These are phyloP conservation scores for Tangara arthus DNA, from an alignment of 2,797 vertebrate species.

Conservation along the genomic window DNA sequence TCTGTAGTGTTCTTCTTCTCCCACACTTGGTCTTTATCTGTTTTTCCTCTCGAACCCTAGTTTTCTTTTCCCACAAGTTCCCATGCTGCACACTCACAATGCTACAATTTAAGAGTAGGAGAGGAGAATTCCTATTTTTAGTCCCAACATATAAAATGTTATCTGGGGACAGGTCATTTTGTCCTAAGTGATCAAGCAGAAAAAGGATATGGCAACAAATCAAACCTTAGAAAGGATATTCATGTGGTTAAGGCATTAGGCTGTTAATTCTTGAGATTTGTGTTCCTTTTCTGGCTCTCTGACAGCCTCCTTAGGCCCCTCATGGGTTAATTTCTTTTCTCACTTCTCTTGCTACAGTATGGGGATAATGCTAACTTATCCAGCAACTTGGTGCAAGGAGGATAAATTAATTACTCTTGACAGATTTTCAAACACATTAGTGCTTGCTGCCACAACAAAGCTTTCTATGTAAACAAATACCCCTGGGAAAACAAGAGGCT, in stretches of 20 bases:
- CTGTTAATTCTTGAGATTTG: not conserved
- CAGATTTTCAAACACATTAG: conserved; percentile 26
- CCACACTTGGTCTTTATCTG: conserved; percentile 6
- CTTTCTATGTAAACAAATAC: conserved; percentile 30
- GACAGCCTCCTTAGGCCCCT: not conserved
- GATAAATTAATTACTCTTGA: conserved; percentile 14
- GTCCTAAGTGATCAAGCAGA: conserved; percentile 55
- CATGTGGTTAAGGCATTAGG: conserved; percentile 41
- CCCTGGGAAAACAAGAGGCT: conserved; percentile 7
- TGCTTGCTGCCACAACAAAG: conserved; percentile 11
- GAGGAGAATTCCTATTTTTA: conserved; percentile 51
- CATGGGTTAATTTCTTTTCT: conserved; percentile 20
- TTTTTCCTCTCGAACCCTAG: conserved; percentile 35
- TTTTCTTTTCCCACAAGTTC: conserved; percentile 22
- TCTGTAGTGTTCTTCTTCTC: not conserved
- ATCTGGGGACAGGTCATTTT: conserved; percentile 46
- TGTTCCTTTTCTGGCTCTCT: not conserved
- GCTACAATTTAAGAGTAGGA: conserved; percentile 38
- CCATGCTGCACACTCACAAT: not conserved
- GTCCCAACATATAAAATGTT: conserved; percentile 41
- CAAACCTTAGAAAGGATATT: conserved; percentile 27
- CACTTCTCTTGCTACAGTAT: not conserved
- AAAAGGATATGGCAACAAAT: conserved; percentile 52
- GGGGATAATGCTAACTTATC: not conserved
- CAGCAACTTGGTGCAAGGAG: not conserved